Conservation (phyloP, 2,888 invertebrate genomes). For the Elmis aenea region DNA sequence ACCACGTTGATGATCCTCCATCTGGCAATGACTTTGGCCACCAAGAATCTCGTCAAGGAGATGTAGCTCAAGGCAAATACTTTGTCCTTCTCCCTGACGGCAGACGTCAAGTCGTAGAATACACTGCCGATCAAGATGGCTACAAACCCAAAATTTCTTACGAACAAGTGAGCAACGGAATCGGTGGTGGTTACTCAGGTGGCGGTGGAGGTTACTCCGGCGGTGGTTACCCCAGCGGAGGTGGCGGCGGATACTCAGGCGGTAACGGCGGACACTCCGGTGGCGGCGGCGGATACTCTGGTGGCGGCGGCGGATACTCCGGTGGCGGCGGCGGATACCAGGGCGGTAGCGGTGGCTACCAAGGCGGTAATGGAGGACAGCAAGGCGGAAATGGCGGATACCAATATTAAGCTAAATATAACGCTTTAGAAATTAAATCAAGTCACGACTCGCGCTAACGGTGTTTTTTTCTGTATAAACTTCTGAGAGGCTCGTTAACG, state of each 20-base stretch:
- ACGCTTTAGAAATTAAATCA: no score
- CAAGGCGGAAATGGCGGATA: constrained; percentile 44
- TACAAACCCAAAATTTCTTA: constrained; percentile 63
- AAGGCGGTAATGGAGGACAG: constrained; percentile 38
- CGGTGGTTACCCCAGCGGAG: constrained; percentile 19
- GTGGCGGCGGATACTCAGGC: constrained; percentile 28
- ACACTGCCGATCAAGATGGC: constrained; percentile 60
- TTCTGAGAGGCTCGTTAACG: no score
- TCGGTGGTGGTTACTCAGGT: constrained; percentile 23
- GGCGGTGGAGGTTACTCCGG: constrained; percentile 30
- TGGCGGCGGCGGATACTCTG: constrained; percentile 23
- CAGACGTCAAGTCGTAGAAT: constrained; percentile 61
- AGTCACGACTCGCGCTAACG: no score
- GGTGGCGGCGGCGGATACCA: constrained; percentile 37
- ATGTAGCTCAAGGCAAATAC: constrained; percentile 65
- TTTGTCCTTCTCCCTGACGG: constrained; percentile 65
- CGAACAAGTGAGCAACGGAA: constrained; percentile 43
- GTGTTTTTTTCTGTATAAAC: no score
- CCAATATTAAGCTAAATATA: constrained; percentile 32
- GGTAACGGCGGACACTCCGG: constrained; percentile 40
- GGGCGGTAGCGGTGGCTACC: constrained; percentile 33
- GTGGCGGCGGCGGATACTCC: constrained; percentile 14
- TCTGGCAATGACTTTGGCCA: constrained; percentile 68
- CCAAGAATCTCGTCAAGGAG: constrained; percentile 58
- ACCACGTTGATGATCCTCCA: constrained; percentile 57